phyloP scores from a whole-genome alignment of 2,113 vertebrate species.

The Lamprologus callipterus region DNA sequence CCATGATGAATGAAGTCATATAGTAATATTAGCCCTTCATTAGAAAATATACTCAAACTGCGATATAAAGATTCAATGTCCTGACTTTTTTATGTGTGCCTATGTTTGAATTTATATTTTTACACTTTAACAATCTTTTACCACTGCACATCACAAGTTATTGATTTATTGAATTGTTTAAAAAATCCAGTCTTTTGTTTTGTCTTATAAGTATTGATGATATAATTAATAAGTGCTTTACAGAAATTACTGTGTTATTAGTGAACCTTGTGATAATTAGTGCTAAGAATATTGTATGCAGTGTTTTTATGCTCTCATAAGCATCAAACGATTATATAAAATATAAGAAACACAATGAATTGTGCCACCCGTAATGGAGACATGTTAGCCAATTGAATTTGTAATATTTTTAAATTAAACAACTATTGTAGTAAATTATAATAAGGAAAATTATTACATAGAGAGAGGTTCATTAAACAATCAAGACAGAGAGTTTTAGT shows the following conservation, averaged over 20 bases:
- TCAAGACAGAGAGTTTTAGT: background rate
- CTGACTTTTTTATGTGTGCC: background rate
- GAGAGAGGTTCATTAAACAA: background rate
- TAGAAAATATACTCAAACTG: background rate
- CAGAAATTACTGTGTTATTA: background rate
- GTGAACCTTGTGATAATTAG: background rate
- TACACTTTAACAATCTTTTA: background rate
- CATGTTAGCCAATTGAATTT: background rate
- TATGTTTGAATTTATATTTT: background rate
- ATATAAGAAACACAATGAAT: background rate
- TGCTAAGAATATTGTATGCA: background rate
- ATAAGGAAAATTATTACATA: background rate
- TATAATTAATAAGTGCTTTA: background rate
- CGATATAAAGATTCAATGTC: background rate
- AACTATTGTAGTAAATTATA: background rate
- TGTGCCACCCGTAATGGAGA: background rate
- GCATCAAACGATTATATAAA: background rate
- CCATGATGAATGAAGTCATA: background rate
- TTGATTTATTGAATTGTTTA: constrained; percentile 18
- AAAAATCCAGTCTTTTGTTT: background rate
- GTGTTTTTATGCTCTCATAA: background rate
- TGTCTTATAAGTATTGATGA: background rate
- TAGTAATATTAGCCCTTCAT: background rate
- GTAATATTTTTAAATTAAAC: background rate
- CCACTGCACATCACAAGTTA: background rate